These are phyloP conservation scores for Mormyrus hasselquistii DNA, from an alignment of 2,797 vertebrate species.

Conservation along the genomic window DNA sequence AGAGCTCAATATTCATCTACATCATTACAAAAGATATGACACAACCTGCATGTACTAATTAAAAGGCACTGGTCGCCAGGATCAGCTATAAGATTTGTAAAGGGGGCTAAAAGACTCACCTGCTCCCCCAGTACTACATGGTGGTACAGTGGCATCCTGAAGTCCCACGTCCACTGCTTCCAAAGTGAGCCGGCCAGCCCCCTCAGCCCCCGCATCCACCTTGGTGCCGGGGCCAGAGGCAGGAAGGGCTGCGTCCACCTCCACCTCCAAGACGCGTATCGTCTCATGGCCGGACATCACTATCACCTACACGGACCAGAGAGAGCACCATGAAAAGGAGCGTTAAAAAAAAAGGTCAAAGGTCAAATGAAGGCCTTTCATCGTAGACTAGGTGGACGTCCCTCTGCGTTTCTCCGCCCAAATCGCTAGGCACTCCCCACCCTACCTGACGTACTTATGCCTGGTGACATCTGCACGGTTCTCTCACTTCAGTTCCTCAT, in stretches of 20 bases:
- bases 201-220: slow-evolving; percentile 44
- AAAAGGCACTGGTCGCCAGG: neutral
- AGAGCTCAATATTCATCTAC: neutral
- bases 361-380: too few relatives aligned
- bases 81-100: neutral
- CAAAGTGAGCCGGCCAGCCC: slow-evolving; percentile 32
- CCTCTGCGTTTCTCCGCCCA: neutral
- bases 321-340: neutral
- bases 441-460: neutral
- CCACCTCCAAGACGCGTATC: slow-evolving; percentile 87
- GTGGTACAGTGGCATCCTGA: slow-evolving; percentile 34
- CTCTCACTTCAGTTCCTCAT: neutral
- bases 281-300: slow-evolving; percentile 96
- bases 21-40: neutral
- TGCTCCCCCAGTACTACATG: slow-evolving; percentile 38
- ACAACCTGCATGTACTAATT: neutral
- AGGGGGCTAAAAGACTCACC: slow-evolving; percentile 42
- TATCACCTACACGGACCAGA: slow-evolving; percentile 70
- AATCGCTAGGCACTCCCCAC: neutral
- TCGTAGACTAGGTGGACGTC: neutral
- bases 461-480: neutral
- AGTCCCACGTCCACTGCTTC: slow-evolving; percentile 41
- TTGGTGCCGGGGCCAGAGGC: slow-evolving; percentile 47
- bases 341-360: neutral
- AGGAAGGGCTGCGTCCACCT: slow-evolving; percentile 69